These are phyloP conservation scores for Eurystomus glaucurus DNA, from an alignment of 2,797 vertebrate species.

Conservation along the genomic window DNA sequence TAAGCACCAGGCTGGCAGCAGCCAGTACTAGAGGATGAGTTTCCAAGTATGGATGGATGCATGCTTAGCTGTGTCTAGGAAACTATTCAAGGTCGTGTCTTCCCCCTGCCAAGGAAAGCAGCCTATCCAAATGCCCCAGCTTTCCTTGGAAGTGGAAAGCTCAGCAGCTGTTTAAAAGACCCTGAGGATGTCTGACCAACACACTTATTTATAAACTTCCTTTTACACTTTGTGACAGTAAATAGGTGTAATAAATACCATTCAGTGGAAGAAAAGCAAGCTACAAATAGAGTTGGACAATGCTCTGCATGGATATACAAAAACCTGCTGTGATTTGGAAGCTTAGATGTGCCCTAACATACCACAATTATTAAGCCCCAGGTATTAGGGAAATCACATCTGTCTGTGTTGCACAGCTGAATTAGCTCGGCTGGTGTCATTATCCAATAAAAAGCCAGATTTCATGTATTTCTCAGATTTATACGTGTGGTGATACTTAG, in stretches of 20 bases:
- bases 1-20: not conserved
- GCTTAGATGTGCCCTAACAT: slow-evolving; percentile 37
- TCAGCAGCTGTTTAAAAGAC: slow-evolving; percentile 19
- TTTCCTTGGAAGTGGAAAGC: slow-evolving; percentile 19
- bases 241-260: not conserved
- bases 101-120: not conserved
- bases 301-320: not conserved
- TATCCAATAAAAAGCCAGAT: slow-evolving; percentile 15
- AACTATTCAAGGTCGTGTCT: not conserved
- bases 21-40: not conserved
- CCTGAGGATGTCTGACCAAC: not conserved
- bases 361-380: not conserved
- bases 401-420: slow-evolving; percentile 4
- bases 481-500: slow-evolving; percentile 16
- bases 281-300: not conserved
- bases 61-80: not conserved
- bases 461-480: slow-evolving; percentile 46
- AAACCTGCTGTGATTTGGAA: slow-evolving; percentile 23
- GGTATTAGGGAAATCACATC: slow-evolving; percentile 60
- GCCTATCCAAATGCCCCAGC: not conserved
- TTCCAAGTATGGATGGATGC: not conserved
- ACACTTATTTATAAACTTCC: not conserved
- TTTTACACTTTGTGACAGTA: slow-evolving; percentile 13
- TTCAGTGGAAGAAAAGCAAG: slow-evolving; percentile 10
- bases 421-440: slow-evolving; percentile 7